Evolutionary conservation across 2,888 invertebrate species (phyloP).

Genomic region (Dilophus febrilis): DNA sequence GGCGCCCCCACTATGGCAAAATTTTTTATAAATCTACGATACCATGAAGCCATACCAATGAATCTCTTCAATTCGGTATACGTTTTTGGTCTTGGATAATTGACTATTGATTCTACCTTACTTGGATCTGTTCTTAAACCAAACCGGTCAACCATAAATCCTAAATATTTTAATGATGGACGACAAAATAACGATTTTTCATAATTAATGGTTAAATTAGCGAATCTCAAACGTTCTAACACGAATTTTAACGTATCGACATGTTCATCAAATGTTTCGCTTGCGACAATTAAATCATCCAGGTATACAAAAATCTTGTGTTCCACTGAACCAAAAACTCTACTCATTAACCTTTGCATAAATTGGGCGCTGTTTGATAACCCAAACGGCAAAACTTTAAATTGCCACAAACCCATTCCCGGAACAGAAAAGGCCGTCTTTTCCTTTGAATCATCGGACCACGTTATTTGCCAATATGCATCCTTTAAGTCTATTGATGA

Average conservation of each 20-base stretch:
- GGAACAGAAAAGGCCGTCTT: conserved; percentile 4
- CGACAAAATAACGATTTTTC: conserved; percentile 14
- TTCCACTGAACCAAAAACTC: conserved; percentile 6
- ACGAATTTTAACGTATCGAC: conserved; percentile 10
- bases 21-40: not conserved
- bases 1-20: not conserved
- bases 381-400: too few relatives aligned
- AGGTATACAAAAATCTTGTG: too few relatives aligned
- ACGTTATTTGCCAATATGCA: too few relatives aligned
- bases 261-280: conserved; percentile 12
- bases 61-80: conserved; percentile 1
- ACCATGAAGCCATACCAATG: conserved; percentile 1
- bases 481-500: too few relatives aligned
- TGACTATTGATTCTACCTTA: conserved; percentile 9
- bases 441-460: not conserved
- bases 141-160: conserved; percentile 15
- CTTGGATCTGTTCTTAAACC: conserved; percentile 14
- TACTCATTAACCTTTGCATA: conserved; percentile 7
- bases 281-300: conserved; percentile 14
- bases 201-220: conserved; percentile 15
- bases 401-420: not conserved
- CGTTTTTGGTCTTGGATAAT: conserved; percentile 5
- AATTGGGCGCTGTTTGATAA: conserved; percentile 3
- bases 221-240: conserved; percentile 9
- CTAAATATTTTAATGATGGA: conserved; percentile 15